Evolutionary conservation across 1,140 invertebrate genomes (phyloP), one percentile per base, ranked within the genome.

Genomic region (Neodiprion fabricii): DNA sequence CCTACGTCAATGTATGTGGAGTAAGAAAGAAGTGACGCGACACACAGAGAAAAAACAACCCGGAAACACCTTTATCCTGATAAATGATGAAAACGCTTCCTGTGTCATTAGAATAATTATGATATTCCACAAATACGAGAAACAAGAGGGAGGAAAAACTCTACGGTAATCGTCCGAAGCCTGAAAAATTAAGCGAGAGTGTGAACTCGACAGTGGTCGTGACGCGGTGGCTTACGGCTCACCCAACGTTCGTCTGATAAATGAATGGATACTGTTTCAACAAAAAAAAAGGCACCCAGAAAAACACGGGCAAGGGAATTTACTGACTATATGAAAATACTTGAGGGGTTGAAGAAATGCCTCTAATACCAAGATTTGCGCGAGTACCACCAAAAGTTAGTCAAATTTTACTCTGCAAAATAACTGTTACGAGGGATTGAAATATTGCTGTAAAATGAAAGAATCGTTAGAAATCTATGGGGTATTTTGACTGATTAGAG

Each of bases 151-250:
- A 77, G 81, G 76, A 77, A 80, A 80, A 80, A 79, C 75, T 74
- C 66, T 65, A 70, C 40, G 67, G 67, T 69, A 69, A 69, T 72
- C 71, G 65, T 49, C 7, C 70, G 77, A 80, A 82, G 79, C 81
- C 75, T 81, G 82, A 85, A 81, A 85, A 84, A 85, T 85, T 80
- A 81, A 81, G 74, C 70, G 77, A 78, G 79, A 82, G 80, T 83
- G 81, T 83, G 75, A 74, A 72, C 66, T 69, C 48, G 17, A 9
- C 23, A 9, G 40, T 21, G 28, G 11, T 73, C 69, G 50, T 75
- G 74, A 75, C 68, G 61, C 67, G 75, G 72, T 70, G 74, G 75
- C 77, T 79, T 77, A 79, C 75, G 75, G 65, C 28, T 70, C 79
- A 79, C 77, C 77, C 77, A 71, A 71, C 70, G 75, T 76, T 78